These are phyloP conservation scores for Myrmecophaga tridactyla DNA, from an alignment of 2,113 vertebrate genomes.

Conservation along the genomic window DNA sequence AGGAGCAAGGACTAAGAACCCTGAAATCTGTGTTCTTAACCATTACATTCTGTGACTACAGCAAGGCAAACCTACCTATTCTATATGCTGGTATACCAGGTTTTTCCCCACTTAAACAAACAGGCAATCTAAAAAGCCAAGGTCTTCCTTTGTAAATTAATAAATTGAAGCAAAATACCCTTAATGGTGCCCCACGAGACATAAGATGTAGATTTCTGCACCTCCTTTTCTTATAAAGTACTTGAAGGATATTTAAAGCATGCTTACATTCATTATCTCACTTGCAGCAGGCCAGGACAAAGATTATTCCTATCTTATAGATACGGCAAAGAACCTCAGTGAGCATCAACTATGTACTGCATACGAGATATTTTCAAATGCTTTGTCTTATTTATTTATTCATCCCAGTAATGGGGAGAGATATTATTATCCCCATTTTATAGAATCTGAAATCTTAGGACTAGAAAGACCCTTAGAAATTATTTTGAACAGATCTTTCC, in stretches of 20 bases:
- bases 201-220: not conserved
- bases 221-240: not conserved
- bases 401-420: not conserved
- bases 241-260: not conserved
- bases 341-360: not conserved
- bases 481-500: not conserved
- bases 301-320: constrained; percentile 9
- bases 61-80: not conserved
- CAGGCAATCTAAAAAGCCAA: not conserved
- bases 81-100: not conserved
- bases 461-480: not conserved
- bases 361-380: not conserved
- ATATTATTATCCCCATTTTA: not conserved
- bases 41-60: not conserved
- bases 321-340: not conserved
- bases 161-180: not conserved
- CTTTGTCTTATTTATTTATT: not conserved
- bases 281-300: not conserved
- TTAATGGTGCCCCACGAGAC: not conserved
- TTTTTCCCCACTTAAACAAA: not conserved
- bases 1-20: not conserved
- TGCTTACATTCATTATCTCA: not conserved
- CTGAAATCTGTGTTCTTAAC: not conserved
- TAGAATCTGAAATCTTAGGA: not conserved
- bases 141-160: constrained; percentile 1